Percentiles rank a stretch among this genome's conserved stretches.
These are phyloP conservation scores for Monochamus saltuarius DNA, from an alignment of 1,140 invertebrate species.

Conservation along the genomic window DNA sequence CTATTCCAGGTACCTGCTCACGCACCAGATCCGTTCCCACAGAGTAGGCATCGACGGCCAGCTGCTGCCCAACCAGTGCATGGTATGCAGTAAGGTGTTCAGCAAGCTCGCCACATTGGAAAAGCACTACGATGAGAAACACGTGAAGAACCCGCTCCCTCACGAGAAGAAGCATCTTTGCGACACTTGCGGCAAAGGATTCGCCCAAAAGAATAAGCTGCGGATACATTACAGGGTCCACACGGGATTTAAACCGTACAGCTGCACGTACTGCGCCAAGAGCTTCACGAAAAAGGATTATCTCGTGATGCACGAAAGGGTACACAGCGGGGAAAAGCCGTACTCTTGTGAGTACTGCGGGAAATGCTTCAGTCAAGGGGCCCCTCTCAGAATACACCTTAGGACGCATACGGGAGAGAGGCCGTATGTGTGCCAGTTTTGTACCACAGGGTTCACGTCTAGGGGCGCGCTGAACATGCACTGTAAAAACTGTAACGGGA, in stretches of 20 bases:
- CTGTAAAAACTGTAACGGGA: slow-evolving; percentile 42
- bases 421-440: slow-evolving; percentile 44
- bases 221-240: slow-evolving; percentile 63
- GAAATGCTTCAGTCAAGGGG: slow-evolving; percentile 54
- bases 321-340: slow-evolving; percentile 59
- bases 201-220: slow-evolving; percentile 60
- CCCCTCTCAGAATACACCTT: slow-evolving; percentile 55
- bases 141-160: slow-evolving; percentile 40
- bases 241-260: slow-evolving; percentile 55
- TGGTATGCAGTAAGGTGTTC: slow-evolving; percentile 35
- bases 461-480: slow-evolving; percentile 43
- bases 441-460: slow-evolving; percentile 38
- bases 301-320: slow-evolving; percentile 59
- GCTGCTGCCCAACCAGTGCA: slow-evolving; percentile 36
- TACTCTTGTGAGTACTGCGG: slow-evolving; percentile 58
- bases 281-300: slow-evolving; percentile 59
- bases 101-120: slow-evolving; percentile 33
- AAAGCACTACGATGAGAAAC: slow-evolving; percentile 29
- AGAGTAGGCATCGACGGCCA: slow-evolving; percentile 39
- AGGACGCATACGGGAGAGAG: slow-evolving; percentile 47
- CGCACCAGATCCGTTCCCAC: slow-evolving; percentile 39
- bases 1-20: slow-evolving; percentile 39
- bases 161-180: slow-evolving; percentile 45
- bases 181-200: slow-evolving; percentile 53
- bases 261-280: slow-evolving; percentile 57